A percentile compares a stretch with the other conserved stretches of the same genome.
These are phyloP conservation scores for Heliconius ismenius DNA, from an alignment of 2,888 invertebrate genomes.

Conservation along the genomic window DNA sequence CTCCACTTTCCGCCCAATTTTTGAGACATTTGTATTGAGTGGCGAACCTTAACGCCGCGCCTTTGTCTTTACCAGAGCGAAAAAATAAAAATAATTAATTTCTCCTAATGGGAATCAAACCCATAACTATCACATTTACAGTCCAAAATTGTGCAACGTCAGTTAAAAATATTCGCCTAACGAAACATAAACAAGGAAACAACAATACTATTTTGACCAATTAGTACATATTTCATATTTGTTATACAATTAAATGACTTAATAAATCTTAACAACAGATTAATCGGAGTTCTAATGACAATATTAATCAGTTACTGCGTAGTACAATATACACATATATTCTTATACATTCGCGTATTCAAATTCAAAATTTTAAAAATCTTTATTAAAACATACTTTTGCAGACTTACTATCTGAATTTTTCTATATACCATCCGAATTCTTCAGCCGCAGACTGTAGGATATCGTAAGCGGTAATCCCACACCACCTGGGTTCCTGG, in stretches of 20 bases:
- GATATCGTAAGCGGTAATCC: too few relatives aligned
- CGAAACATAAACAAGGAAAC: conserved; percentile 7
- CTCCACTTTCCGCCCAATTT: too few relatives aligned
- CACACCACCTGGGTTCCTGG: too few relatives aligned
- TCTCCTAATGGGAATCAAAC: background rate
- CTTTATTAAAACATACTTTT: too few relatives aligned
- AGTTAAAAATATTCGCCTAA: background rate
- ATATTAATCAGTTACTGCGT: background rate
- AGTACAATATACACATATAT: background rate
- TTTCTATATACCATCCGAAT: too few relatives aligned
- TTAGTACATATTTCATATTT: conserved; percentile 32
- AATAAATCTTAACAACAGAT: conserved; percentile 14
- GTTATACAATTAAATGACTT: conserved; percentile 13
- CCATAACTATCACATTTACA: background rate
- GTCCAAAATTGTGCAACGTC: background rate
- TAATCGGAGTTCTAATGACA: background rate
- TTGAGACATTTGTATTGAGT: too few relatives aligned
- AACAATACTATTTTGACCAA: conserved; percentile 24
- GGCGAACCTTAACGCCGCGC: too few relatives aligned
- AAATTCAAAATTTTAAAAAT: background rate
- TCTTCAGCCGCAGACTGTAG: too few relatives aligned
- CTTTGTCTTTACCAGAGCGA: too few relatives aligned
- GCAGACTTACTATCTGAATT: too few relatives aligned
- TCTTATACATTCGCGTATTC: background rate
- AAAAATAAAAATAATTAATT: background rate